Evolutionary conservation across 2,113 vertebrate genomes (phyloP).

Genomic region (Anarhynchus alexandrinus): DNA sequence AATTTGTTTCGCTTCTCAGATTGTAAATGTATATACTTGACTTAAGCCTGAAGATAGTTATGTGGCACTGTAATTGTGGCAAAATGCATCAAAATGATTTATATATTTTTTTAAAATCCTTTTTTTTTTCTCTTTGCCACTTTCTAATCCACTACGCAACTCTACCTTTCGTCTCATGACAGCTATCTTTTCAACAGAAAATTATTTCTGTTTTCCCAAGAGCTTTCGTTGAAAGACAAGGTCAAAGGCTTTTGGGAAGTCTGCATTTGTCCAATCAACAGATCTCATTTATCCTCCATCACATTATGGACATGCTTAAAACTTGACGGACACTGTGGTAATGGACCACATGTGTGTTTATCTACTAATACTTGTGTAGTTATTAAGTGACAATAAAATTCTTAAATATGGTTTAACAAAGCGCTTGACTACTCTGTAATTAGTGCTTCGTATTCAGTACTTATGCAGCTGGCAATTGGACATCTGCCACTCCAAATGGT

Average conservation of each 20-base stretch:
- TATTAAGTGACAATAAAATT: constrained; percentile 3
- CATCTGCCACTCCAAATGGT: constrained; percentile 38
- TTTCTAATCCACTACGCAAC: background rate
- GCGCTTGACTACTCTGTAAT: background rate
- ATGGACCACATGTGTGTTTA: background rate
- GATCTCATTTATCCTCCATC: background rate
- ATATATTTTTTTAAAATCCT: background rate
- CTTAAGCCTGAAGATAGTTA: background rate
- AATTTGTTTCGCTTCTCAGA: background rate
- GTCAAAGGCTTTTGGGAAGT: background rate
- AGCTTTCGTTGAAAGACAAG: background rate
- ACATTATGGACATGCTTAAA: background rate
- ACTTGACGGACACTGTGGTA: background rate
- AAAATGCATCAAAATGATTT: background rate
- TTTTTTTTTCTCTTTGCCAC: background rate
- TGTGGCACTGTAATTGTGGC: background rate
- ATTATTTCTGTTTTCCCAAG: background rate
- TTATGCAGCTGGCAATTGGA: background rate
- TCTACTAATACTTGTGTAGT: background rate
- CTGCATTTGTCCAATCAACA: background rate
- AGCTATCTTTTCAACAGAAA: background rate
- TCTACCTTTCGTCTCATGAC: background rate
- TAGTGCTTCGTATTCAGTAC: background rate
- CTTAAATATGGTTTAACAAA: constrained; percentile 7
- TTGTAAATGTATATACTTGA: background rate